Evolutionary conservation across 2,888 invertebrate genomes (phyloP), one percentile per base, ranked within the genome.

Genomic region (Mechanitis messenoides): DNA sequence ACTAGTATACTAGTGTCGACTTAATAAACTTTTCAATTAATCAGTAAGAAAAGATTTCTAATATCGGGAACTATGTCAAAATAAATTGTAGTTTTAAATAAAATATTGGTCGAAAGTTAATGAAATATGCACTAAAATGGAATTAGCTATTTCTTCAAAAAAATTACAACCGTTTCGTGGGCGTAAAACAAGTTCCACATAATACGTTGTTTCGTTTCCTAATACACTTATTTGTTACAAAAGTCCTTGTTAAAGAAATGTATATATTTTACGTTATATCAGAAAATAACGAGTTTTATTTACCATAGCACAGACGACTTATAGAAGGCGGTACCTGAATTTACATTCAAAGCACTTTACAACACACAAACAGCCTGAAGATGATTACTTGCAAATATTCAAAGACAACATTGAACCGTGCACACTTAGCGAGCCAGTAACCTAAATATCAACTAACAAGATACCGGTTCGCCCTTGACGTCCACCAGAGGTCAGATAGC

Each of bases 391-490:
- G 42, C 11, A 42, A 42, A 42, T 42, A 42, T 42, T 42, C 42
- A 42, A 42, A 42, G 42, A 42, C 9, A 42, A 42, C 42, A 9
- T 42, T 42, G 42, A 42, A 50, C 50, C 3, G n/a, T 50, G 9
- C 31, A 9, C 50, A 47, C 7, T 5, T n/a, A 31, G 50, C 28
- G 50, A 50, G 50, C 50, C 50, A 50, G 50, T 50, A 50, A 50
- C 50, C 50, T 50, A 50, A 50, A 50, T 50, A 31, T 50, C 31
- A 42, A 11, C 42, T 42, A 42, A 42, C 42, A 50, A 28, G 50
- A 50, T 50, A 50, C 50, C 50, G 50, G 50, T 50, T 50, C 50
- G 50, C 50, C 50, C 50, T 50, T 50, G 50, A 50, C 50, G 50
- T 9, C 31, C 31, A 50, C 9, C 42, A 42, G 50, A 50, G 50